Evolutionary conservation across 2,113 vertebrate species (phyloP), one percentile per base, ranked within the genome.

Genomic region (Thamnophis sirtalis): DNA sequence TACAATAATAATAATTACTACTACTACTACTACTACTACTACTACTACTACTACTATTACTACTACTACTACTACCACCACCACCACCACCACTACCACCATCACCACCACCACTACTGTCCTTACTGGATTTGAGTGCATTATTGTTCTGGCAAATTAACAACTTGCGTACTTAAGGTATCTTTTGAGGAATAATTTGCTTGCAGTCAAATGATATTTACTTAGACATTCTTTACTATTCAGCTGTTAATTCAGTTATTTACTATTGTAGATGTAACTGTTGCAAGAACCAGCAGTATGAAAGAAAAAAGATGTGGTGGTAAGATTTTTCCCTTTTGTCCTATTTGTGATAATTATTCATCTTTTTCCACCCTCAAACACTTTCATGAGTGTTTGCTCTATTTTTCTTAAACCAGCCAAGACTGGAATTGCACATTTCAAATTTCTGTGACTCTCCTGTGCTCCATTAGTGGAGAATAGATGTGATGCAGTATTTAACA

Each of bases 241-340:
- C 28, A 68, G 50, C n/a, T 49, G 1, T 51, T 95, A 94, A 96
- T 28, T 3, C 0, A 0, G 94, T 95, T 95, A 56, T 95, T 96
- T 97, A 0, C 95, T 96, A 96, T 97, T 96, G 90, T 96, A 99
- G 99, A 99, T 97, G 97, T 99, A 93, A 98, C 98, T 9, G 98
- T 99, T 91, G 99, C 99, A 92, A 98, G 98, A 94, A 99, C 99
- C 92, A 99, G 98, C 90, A 99, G 98, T 87, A 96, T 98, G 91
- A 98, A 98, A 95, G 98, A 99, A 95, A 98, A 98, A 94, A 97
- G 96, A 87, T 99, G 99, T 97, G 99, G 99, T 92, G 99, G 99
- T 99, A 98, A 98, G 98, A 94, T 95, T 93, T 43, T 48, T 11
- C 28, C 33, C 4, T 33, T 54, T 51, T 63, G n/a, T 53, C 84